Evolutionary conservation across 2,888 invertebrate species (phyloP).

Genomic region (Panzeria rudis): DNA sequence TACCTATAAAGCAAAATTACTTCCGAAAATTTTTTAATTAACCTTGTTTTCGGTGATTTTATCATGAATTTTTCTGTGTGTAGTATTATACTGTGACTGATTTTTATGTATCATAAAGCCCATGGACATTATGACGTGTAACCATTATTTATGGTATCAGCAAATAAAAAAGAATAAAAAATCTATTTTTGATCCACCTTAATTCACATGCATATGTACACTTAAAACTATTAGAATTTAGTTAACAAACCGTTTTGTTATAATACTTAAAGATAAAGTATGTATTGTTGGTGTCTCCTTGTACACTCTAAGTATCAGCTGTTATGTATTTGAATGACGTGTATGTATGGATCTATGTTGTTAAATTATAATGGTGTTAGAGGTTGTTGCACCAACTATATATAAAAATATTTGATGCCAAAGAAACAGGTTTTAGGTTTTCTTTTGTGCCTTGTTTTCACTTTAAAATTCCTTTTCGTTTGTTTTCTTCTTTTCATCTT

Average conservation of each 20-base stretch:
- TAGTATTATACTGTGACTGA: too few relatives aligned
- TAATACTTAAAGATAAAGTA: constrained; percentile 15
- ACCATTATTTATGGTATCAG: too few relatives aligned
- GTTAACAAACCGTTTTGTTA: constrained; percentile 42
- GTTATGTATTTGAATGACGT: constrained; percentile 3
- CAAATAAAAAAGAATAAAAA: too few relatives aligned
- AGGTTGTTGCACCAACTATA: constrained; percentile 50
- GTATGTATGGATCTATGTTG: constrained; percentile 5
- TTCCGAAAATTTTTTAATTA: too few relatives aligned
- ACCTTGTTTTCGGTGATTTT: too few relatives aligned
- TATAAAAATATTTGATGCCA: constrained; percentile 22
- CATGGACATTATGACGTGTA: too few relatives aligned
- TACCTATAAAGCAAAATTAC: too few relatives aligned
- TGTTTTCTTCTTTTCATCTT: background rate
- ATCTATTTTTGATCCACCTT: background rate
- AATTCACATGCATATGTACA: background rate
- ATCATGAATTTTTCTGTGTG: too few relatives aligned
- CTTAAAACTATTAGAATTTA: constrained; percentile 43
- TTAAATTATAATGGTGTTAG: constrained; percentile 1
- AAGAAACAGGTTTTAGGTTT: constrained; percentile 54
- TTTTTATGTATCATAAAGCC: too few relatives aligned
- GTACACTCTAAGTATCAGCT: constrained; percentile 17
- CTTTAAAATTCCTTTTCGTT: background rate
- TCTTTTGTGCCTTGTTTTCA: background rate
- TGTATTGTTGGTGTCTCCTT: background rate